Conservation (phyloP, 2,888 invertebrate species). For the Chloroclystis v-ata region DNA sequence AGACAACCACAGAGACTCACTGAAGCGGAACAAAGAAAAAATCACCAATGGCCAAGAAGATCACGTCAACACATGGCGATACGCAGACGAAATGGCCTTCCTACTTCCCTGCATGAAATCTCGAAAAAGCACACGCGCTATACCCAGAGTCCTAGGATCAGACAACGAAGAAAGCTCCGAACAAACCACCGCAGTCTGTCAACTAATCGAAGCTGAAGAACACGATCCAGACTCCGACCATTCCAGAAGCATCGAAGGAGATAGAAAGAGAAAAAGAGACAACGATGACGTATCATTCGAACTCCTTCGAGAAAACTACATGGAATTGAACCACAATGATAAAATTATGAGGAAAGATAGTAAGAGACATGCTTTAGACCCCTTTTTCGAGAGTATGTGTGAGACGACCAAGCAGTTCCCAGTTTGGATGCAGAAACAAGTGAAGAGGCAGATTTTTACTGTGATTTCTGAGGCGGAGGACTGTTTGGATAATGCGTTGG, state of each 20-base stretch:
- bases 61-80: not conserved
- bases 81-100: not conserved
- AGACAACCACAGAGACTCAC: slow-evolving; percentile 4
- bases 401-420: not conserved
- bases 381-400: slow-evolving; percentile 1
- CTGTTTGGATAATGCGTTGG: not conserved
- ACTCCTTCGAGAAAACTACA: not conserved
- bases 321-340: not conserved
- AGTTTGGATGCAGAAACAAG: not conserved
- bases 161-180: not conserved
- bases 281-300: not conserved
- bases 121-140: not conserved
- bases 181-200: not conserved
- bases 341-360: not conserved
- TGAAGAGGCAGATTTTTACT: not conserved
- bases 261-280: not conserved
- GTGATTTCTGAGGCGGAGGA: slow-evolving; percentile 1
- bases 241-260: not conserved
- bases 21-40: not conserved
- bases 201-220: not conserved
- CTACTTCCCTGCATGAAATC: not conserved
- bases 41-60: not conserved
- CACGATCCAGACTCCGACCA: not conserved
- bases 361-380: slow-evolving; percentile 1
- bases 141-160: not conserved